phyloP scores from a whole-genome alignment of 2,888 invertebrate genomes.

The Drosophila melanocephala region DNA sequence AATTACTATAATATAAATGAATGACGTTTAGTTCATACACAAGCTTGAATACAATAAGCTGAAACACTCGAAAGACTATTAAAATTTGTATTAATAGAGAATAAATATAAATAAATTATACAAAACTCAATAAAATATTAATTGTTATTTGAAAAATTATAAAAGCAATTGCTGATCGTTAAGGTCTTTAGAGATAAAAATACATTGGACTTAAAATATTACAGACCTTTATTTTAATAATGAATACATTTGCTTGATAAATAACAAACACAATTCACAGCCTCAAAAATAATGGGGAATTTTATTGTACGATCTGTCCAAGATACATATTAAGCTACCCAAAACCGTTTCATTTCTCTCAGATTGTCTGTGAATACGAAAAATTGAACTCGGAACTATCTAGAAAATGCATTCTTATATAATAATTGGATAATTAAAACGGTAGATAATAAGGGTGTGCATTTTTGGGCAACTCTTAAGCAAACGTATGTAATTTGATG shows the following conservation, averaged over 20 bases:
- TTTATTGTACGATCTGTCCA: background rate
- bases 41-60: background rate
- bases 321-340: background rate
- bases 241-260: background rate
- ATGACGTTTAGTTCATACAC: background rate
- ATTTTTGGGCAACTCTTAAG: background rate
- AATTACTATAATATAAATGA: conserved; percentile 11
- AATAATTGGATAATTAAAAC: background rate
- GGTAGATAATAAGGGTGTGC: no score
- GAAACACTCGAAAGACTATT: background rate
- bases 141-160: conserved; percentile 2
- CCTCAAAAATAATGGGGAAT: background rate
- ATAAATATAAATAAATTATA: background rate
- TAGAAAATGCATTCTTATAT: no score
- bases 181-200: background rate
- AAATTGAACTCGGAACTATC: no score
- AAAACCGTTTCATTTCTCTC: background rate
- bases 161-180: background rate
- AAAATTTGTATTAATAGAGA: background rate
- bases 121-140: no score
- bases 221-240: background rate
- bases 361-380: background rate
- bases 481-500: no score
- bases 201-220: background rate
- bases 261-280: background rate